Evolutionary conservation across 2,113 vertebrate species (phyloP).

Genomic region (Empidonax alnorum): DNA sequence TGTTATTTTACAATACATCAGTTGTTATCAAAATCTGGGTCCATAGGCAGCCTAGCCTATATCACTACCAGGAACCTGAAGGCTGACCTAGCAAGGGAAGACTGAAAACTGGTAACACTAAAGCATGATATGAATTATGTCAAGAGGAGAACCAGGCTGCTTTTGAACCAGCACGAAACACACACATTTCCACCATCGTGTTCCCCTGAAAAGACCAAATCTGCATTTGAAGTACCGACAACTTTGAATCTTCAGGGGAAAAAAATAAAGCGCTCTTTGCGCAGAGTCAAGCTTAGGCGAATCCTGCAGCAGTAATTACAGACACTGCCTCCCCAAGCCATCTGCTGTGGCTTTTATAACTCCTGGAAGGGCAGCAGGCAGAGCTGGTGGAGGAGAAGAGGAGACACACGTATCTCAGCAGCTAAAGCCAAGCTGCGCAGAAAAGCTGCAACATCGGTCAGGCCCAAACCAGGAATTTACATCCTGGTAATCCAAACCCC

Average conservation of each 20-base stretch:
- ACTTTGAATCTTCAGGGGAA: neutral
- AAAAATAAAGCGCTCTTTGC: neutral
- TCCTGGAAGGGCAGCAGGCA: constrained; percentile 48
- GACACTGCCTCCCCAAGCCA: constrained; percentile 45
- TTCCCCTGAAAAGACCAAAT: constrained; percentile 29
- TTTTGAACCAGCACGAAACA: neutral
- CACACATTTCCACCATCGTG: neutral
- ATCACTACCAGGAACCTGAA: neutral
- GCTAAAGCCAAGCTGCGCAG: neutral
- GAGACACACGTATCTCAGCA: neutral
- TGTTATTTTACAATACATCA: neutral
- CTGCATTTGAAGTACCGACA: constrained; percentile 6
- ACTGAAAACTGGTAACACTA: neutral
- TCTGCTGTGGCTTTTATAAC: constrained; percentile 58
- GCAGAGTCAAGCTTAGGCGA: constrained; percentile 21
- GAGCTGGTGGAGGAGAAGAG: neutral
- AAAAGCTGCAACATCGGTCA: neutral
- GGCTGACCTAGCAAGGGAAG: neutral
- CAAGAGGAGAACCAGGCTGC: neutral
- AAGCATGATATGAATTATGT: neutral
- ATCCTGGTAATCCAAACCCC: neutral
- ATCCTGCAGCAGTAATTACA: constrained; percentile 39
- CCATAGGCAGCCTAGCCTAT: neutral
- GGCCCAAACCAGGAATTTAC: neutral
- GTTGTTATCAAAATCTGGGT: neutral